A percentile compares a stretch with the other conserved stretches of the same genome.
These are phyloP conservation scores for Sarcophaga subvicina DNA, from an alignment of 2,888 invertebrate genomes.

Conservation along the genomic window DNA sequence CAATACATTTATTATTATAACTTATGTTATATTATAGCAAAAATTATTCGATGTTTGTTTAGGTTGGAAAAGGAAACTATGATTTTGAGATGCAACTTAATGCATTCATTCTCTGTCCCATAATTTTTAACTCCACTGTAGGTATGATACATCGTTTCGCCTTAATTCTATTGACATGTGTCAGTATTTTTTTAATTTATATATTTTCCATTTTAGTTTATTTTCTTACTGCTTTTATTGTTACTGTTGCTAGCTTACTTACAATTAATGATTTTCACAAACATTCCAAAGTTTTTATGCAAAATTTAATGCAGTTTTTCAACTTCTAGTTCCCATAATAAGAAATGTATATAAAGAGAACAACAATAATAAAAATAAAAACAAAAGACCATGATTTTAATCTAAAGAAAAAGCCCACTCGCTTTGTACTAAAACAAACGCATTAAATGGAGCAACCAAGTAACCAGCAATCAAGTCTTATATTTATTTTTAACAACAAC, in stretches of 20 bases:
- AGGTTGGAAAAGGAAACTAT: too few species aligned
- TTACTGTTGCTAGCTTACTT: constrained; percentile 30
- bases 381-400: constrained; percentile 63
- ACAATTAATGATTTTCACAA: constrained; percentile 61
- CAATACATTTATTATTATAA: too few species aligned
- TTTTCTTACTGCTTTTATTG: constrained; percentile 4
- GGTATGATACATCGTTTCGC: too few species aligned
- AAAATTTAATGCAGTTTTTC: constrained; percentile 63
- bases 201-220: constrained; percentile 25
- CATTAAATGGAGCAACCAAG: background rate
- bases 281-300: constrained; percentile 61
- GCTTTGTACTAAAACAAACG: constrained; percentile 38
- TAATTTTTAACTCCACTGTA: too few species aligned
- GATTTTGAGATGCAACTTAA: too few species aligned
- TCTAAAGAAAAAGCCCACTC: constrained; percentile 62
- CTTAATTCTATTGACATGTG: background rate
- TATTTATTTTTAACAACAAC: constrained; percentile 33
- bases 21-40: too few species aligned
- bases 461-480: constrained; percentile 44
- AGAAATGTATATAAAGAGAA: constrained; percentile 44
- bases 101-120: too few species aligned
- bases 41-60: too few species aligned
- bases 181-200: background rate
- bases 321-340: constrained; percentile 68
- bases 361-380: background rate